phyloP scores from a whole-genome alignment of 92 coral and sea anemone genomes.

The Porites lobata region DNA sequence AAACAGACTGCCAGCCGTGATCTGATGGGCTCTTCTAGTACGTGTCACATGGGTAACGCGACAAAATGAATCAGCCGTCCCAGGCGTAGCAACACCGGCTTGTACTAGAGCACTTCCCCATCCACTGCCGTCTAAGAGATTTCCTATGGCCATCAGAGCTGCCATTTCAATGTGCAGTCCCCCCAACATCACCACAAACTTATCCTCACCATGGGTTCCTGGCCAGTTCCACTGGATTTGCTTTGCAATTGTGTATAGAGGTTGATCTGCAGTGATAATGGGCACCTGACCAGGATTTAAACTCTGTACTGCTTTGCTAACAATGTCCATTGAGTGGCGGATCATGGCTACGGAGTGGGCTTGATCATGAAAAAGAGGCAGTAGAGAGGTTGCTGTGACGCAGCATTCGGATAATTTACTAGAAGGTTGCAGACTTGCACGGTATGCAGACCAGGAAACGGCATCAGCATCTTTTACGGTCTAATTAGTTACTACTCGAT shows the following conservation, averaged over 20 bases:
- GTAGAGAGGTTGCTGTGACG: conserved; percentile 52
- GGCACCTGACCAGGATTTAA: conserved; percentile 79
- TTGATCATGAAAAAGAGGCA: conserved; percentile 76
- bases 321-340: conserved; percentile 69
- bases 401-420: neutral
- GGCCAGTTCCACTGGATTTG: conserved; percentile 73
- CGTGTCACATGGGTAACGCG: conserved; percentile 59
- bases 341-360: conserved; percentile 78
- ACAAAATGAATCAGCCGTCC: conserved; percentile 77
- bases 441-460: conserved; percentile 74
- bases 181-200: conserved; percentile 76
- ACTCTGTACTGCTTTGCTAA: conserved; percentile 30
- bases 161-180: conserved; percentile 75
- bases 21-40: conserved; percentile 75
- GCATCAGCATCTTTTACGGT: conserved; percentile 20
- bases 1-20: conserved; percentile 70
- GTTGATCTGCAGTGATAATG: conserved; percentile 72
- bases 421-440: conserved; percentile 26
- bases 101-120: conserved; percentile 58
- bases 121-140: conserved; percentile 70
- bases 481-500: conserved; percentile 8
- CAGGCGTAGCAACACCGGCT: conserved; percentile 53
- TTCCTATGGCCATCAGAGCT: conserved; percentile 54
- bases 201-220: conserved; percentile 54
- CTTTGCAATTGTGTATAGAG: conserved; percentile 70